A percentile compares a stretch with the other conserved stretches of the same genome.
Conservation (phyloP, 1,140 invertebrate genomes). For the Chrysomallon squamiferum region DNA sequence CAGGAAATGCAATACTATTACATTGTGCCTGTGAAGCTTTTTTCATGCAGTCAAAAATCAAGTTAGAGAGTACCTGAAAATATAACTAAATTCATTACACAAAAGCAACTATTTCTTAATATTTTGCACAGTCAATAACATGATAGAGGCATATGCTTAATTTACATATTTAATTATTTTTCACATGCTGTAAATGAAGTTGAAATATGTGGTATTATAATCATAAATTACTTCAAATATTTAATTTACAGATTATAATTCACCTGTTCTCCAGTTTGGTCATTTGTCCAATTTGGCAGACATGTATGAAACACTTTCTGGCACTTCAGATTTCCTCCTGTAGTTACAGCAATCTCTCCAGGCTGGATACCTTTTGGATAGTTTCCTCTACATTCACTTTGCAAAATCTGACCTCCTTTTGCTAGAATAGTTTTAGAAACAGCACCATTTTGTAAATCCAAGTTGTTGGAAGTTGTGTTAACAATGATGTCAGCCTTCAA, state of each 20-base stretch:
- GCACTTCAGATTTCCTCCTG: conserved; percentile 16
- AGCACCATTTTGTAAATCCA: conserved; percentile 35
- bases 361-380: conserved; percentile 31
- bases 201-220: too few species aligned
- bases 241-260: too few species aligned
- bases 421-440: conserved; percentile 38
- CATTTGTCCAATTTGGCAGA: neutral
- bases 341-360: conserved; percentile 33
- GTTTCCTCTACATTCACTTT: conserved; percentile 30
- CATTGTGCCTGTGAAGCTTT: conserved; percentile 7
- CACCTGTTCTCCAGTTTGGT: too few species aligned
- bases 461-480: conserved; percentile 29
- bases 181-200: too few species aligned
- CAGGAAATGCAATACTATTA: conserved; percentile 38
- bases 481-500: conserved; percentile 43
- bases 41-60: conserved; percentile 17
- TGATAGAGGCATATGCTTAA: too few species aligned
- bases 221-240: too few species aligned
- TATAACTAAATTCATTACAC: neutral
- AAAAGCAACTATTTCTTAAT: neutral
- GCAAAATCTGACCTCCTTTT: conserved; percentile 31
- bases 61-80: conserved; percentile 27
- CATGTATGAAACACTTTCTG: neutral
- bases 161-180: too few species aligned
- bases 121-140: neutral